phyloP scores from a whole-genome alignment of 2,113 vertebrate genomes.

The Camelus dromedarius region DNA sequence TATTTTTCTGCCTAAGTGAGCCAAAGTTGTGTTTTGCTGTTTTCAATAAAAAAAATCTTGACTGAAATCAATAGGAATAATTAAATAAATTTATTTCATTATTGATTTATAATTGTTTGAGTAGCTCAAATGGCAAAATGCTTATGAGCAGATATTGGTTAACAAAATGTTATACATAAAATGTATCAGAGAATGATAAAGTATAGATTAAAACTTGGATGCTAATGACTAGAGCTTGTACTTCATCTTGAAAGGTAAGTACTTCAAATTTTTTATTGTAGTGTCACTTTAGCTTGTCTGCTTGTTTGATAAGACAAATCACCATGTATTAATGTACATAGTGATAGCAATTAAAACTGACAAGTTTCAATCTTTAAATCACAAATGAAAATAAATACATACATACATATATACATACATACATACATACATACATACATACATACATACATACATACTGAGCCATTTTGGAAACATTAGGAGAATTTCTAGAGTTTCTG shows the following conservation, averaged over 20 bases:
- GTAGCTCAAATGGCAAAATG: neutral
- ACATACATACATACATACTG: neutral
- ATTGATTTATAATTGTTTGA: neutral
- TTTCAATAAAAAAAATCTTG: neutral
- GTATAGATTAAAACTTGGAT: neutral
- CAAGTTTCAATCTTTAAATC: neutral
- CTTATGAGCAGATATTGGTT: neutral
- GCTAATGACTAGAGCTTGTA: neutral
- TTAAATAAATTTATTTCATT: neutral
- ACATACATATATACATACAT: no score
- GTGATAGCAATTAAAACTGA: neutral
- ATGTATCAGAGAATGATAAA: neutral
- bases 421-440: no score
- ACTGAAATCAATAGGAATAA: neutral
- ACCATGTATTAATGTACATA: neutral
- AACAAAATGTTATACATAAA: slow-evolving; percentile 11
- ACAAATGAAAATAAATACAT: neutral
- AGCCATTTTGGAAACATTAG: neutral
- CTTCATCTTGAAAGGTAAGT: neutral
- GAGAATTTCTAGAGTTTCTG: neutral
- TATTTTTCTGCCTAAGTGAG: neutral
- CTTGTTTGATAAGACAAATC: neutral
- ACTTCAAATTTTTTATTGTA: neutral
- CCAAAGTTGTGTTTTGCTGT: neutral
- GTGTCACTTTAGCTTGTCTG: neutral